phyloP scores from a whole-genome alignment of 2,797 vertebrate species.

The Todus mexicanus region DNA sequence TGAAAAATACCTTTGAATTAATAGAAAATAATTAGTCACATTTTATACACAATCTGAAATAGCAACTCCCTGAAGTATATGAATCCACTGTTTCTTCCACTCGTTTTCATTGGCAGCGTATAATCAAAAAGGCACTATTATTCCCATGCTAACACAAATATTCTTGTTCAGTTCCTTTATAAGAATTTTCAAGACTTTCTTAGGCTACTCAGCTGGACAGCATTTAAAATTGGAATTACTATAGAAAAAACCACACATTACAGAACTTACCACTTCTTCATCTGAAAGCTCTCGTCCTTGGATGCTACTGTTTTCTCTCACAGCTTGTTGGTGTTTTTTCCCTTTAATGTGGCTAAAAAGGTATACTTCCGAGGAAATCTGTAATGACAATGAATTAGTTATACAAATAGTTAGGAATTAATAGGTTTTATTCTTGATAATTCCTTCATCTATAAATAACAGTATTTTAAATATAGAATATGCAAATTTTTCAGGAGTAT shows the following conservation, averaged over 20 bases:
- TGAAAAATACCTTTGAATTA: background rate
- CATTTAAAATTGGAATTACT: background rate
- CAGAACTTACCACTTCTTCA: slow-evolving; percentile 94
- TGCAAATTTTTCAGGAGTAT: background rate
- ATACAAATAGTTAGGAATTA: too few species aligned
- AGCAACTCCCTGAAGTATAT: background rate
- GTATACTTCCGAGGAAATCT: slow-evolving; percentile 99
- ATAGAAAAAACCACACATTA: background rate
- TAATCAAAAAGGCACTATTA: background rate
- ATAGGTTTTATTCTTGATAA: background rate
- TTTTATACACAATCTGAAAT: background rate
- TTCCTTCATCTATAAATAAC: background rate
- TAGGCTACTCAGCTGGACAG: background rate
- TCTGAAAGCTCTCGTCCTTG: slow-evolving; percentile 97
- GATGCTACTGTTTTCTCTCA: slow-evolving; percentile 97
- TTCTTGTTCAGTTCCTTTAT: background rate
- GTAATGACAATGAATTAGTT: slow-evolving; percentile 47
- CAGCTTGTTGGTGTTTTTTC: slow-evolving; percentile 93
- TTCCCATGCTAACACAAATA: background rate
- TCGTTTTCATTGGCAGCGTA: background rate
- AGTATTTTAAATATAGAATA: background rate
- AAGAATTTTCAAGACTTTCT: background rate
- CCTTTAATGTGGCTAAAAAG: slow-evolving; percentile 99
- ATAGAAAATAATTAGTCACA: background rate
- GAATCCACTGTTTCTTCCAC: background rate